phyloP scores from a whole-genome alignment of 2,113 vertebrate genomes.

The Hystrix brachyura region DNA sequence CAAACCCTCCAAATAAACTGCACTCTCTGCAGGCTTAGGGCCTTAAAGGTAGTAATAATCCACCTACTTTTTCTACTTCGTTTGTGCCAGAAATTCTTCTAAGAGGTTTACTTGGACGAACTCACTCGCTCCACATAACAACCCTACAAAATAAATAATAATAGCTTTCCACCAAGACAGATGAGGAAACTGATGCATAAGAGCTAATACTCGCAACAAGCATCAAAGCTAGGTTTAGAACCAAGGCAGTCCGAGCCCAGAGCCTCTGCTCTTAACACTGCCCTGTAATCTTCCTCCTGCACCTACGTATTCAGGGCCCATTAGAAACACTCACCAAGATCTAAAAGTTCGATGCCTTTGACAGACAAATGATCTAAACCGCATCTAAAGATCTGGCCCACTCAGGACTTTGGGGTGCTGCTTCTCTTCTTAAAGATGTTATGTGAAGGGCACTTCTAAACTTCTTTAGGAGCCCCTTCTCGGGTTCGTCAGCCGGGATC shows the following conservation, averaged over 20 bases:
- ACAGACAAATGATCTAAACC: background rate
- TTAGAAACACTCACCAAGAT: background rate
- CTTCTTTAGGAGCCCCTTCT: background rate
- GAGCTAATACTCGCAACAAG: background rate
- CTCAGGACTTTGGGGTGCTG: background rate
- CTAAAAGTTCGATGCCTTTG: background rate
- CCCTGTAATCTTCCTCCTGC: rapidly evolving
- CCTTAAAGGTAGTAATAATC: background rate
- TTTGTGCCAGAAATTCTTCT: background rate
- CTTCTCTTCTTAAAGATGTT: slow-evolving; percentile 11
- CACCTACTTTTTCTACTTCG: background rate
- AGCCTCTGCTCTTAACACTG: background rate
- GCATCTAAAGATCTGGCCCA: background rate
- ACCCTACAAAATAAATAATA: background rate
- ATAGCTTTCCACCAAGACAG: too few relatives aligned
- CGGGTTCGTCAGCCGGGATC: background rate
- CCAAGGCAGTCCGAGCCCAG: background rate
- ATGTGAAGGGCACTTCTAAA: background rate
- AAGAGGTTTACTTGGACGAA: background rate
- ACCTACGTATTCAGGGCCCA: background rate
- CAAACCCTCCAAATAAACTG: background rate
- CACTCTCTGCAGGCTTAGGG: background rate
- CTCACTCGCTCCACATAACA: background rate
- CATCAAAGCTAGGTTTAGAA: background rate
- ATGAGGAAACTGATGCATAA: background rate